Percentiles rank a stretch among this genome's conserved stretches.
Conservation (phyloP, 2,797 vertebrate species). For the Cynopterus sphinx region DNA sequence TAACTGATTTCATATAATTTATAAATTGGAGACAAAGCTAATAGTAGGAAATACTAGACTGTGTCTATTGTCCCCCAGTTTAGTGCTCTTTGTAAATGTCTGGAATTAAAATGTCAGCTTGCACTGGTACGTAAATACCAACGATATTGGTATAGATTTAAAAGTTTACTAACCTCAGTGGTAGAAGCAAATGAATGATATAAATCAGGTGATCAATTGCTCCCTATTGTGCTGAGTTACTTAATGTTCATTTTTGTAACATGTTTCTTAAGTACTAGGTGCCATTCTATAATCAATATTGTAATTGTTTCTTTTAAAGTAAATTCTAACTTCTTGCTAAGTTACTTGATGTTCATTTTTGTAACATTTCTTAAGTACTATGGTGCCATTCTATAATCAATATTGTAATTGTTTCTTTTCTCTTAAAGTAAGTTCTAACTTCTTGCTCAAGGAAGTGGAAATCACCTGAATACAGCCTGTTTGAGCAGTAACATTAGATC, state of each 20-base stretch:
- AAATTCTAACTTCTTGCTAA: not conserved
- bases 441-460: conserved; percentile 7
- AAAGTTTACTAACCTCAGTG: not conserved
- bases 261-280: not conserved
- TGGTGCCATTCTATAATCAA: not conserved
- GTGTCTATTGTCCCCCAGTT: not conserved
- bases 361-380: not conserved
- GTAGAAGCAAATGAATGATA: not conserved
- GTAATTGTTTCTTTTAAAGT: not conserved
- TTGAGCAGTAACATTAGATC: not conserved
- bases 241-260: not conserved
- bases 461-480: not conserved
- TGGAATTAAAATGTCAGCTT: not conserved
- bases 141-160: not conserved
- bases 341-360: not conserved
- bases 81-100: not conserved
- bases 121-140: not conserved
- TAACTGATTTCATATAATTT: not conserved
- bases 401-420: not conserved
- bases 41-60: not conserved
- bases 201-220: not conserved
- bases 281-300: not conserved
- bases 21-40: not conserved
- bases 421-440: not conserved
- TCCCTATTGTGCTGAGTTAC: not conserved